A percentile compares a stretch with the other conserved stretches of the same genome.
These are phyloP conservation scores for Gavialis gangeticus DNA, from an alignment of 2,113 vertebrate genomes.

Conservation along the genomic window DNA sequence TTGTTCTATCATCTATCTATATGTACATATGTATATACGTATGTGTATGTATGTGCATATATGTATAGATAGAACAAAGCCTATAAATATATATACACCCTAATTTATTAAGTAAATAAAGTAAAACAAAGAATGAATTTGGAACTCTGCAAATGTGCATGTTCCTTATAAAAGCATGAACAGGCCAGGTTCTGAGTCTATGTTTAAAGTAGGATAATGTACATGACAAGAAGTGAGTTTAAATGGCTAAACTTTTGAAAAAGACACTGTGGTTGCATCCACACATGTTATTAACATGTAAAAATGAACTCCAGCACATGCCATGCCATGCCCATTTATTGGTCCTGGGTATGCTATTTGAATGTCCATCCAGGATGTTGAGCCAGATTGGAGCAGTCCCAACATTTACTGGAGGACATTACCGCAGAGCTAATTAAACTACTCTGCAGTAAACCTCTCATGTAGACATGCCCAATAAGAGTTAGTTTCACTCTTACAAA, in stretches of 20 bases:
- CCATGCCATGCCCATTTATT: too few relatives aligned
- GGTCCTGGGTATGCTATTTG: too few relatives aligned
- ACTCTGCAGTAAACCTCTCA: too few relatives aligned
- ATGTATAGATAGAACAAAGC: too few relatives aligned
- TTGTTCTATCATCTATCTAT: not conserved
- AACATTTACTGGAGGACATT: too few relatives aligned
- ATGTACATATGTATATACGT: not conserved
- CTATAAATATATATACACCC: not conserved
- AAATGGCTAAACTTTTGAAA: not conserved
- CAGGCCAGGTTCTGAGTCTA: not conserved
- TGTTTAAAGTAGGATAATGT: not conserved
- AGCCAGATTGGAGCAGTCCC: too few relatives aligned
- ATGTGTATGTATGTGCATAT: not conserved
- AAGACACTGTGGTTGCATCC: not conserved
- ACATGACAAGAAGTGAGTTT: not conserved
- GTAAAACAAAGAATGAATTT: not conserved
- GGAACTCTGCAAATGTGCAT: not conserved
- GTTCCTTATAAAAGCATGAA: not conserved
- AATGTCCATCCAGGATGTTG: too few relatives aligned
- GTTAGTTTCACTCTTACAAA: not conserved
- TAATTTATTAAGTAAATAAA: not conserved
- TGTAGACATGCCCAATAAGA: not conserved
- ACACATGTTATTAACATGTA: too few relatives aligned
- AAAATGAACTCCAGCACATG: too few relatives aligned
- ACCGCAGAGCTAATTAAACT: too few relatives aligned